A percentile compares a stretch with the other conserved stretches of the same genome.
phyloP scores from a whole-genome alignment of 2,888 invertebrate species.

The Scrobipalpa costella region DNA sequence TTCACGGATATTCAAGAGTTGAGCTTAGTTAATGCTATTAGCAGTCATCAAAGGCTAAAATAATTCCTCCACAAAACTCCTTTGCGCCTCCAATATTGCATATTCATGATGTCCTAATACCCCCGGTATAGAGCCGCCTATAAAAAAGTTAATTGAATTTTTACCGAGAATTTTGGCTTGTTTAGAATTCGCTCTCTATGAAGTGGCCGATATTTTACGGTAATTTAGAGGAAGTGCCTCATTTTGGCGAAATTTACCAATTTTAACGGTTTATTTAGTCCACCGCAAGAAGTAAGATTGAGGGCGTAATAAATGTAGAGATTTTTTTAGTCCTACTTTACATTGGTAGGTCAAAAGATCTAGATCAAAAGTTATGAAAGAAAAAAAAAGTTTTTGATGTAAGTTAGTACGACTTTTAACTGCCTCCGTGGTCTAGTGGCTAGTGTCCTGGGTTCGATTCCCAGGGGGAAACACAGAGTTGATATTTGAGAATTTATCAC shows the following conservation, averaged over 20 bases:
- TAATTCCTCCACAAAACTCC: slow-evolving; percentile 6
- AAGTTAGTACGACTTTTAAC: no score
- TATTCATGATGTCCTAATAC: slow-evolving; percentile 14
- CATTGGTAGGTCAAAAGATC: no score
- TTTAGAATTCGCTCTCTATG: slow-evolving; percentile 31
- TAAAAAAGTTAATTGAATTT: slow-evolving; percentile 44
- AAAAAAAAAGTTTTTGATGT: no score
- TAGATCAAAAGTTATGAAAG: no score
- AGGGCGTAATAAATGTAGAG: no score
- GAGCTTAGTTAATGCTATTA: slow-evolving; percentile 1
- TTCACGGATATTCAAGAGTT: neutral
- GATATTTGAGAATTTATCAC: no score
- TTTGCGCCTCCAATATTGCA: slow-evolving; percentile 4
- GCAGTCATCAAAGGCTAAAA: slow-evolving; percentile 12
- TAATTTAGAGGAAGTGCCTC: slow-evolving; percentile 1
- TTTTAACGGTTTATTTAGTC: neutral
- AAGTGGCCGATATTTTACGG: slow-evolving; percentile 11
- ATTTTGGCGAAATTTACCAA: neutral
- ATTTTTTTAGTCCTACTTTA: no score
- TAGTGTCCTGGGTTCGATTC: no score
- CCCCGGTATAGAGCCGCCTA: slow-evolving; percentile 2
- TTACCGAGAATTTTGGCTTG: slow-evolving; percentile 40
- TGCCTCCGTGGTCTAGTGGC: no score
- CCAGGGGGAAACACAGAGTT: no score
- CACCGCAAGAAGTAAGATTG: neutral